Evolutionary conservation across 1,140 invertebrate species (phyloP).

Genomic region (Bombus pascuorum): DNA sequence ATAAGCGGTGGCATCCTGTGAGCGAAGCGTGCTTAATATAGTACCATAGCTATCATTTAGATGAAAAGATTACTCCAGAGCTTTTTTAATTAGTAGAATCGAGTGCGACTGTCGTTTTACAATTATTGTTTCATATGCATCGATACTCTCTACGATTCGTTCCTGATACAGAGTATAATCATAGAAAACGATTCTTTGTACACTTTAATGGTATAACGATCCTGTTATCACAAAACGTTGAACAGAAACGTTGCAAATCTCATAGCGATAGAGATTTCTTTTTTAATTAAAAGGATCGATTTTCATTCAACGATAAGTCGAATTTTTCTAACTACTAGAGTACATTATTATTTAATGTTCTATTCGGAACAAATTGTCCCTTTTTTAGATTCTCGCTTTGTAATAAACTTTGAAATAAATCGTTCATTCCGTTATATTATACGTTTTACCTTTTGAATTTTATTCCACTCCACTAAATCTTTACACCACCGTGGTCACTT

Average conservation of each 20-base stretch:
- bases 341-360: neutral
- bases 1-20: slow-evolving; percentile 73
- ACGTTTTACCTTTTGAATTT: neutral
- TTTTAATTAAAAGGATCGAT: neutral
- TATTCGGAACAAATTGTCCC: neutral
- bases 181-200: neutral
- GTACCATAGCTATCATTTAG: slow-evolving; percentile 54
- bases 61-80: slow-evolving; percentile 66
- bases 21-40: slow-evolving; percentile 56
- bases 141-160: neutral
- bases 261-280: too few species aligned
- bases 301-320: neutral
- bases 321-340: too few species aligned
- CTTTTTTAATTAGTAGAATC: slow-evolving; percentile 60
- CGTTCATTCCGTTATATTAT: neutral
- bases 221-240: too few species aligned
- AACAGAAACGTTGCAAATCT: too few species aligned
- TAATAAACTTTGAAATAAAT: neutral
- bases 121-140: slow-evolving; percentile 21
- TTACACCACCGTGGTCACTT: neutral
- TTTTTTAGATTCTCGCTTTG: neutral
- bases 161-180: neutral
- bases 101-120: neutral
- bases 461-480: neutral
- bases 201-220: neutral